phyloP scores from a whole-genome alignment of 2,113 vertebrate genomes.

The Cervus canadensis region DNA sequence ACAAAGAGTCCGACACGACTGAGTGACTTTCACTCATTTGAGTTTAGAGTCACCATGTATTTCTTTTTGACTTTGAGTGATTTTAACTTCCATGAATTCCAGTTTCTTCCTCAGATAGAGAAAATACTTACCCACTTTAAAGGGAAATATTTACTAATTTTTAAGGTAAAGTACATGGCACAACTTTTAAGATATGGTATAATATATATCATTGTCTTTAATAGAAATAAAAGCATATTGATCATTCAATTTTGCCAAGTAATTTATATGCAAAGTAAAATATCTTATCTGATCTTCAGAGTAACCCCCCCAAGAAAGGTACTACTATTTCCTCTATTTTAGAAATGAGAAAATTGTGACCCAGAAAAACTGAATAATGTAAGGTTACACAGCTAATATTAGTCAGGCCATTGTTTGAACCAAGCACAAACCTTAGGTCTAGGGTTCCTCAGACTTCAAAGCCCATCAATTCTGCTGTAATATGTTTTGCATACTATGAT shows the following conservation, averaged over 20 bases:
- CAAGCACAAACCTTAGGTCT: background rate
- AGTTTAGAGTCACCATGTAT: background rate
- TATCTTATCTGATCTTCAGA: conserved; percentile 11
- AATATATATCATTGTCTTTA: background rate
- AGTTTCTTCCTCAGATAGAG: background rate
- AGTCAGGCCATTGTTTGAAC: background rate
- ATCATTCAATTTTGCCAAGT: conserved; percentile 3
- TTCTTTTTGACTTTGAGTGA: background rate
- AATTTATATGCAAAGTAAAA: conserved; percentile 1
- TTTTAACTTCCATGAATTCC: background rate
- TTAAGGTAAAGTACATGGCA: background rate
- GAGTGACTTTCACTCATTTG: background rate
- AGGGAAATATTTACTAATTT: conserved; percentile 16
- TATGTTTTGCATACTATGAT: background rate
- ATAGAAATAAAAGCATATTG: background rate
- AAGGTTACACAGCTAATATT: background rate
- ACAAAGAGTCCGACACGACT: background rate
- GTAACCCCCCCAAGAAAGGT: background rate
- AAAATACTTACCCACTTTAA: background rate
- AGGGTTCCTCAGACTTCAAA: background rate
- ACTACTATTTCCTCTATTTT: background rate
- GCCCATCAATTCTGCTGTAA: background rate
- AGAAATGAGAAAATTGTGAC: background rate
- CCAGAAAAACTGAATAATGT: background rate
- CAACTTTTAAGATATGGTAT: background rate